A percentile compares a stretch with the other conserved stretches of the same genome.
Conservation (phyloP, 2,797 vertebrate species). For the Huso huso region DNA sequence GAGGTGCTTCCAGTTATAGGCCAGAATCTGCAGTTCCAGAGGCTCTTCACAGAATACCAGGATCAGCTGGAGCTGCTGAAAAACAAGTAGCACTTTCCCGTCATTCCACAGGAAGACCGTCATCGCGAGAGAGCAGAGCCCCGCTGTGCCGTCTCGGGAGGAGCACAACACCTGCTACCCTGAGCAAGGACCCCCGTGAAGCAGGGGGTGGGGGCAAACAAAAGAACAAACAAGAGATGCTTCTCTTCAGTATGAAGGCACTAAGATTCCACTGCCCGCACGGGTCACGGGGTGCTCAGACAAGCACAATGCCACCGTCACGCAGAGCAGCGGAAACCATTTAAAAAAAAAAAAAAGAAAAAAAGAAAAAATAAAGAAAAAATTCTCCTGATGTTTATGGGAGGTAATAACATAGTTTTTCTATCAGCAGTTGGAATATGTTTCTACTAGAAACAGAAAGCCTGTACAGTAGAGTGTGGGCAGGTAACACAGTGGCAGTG, state of each 20-base stretch:
- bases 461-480: background rate
- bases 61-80: conserved; percentile 90
- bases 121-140: background rate
- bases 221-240: no score
- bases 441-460: conserved; percentile 57
- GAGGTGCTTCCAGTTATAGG: conserved; percentile 90
- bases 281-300: background rate
- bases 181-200: no score
- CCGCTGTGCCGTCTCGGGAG: no score
- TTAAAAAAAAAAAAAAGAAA: background rate
- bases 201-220: no score
- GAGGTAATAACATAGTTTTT: conserved; percentile 41
- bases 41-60: conserved; percentile 94
- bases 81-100: conserved; percentile 66
- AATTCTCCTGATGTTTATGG: background rate
- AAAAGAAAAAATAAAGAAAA: no score
- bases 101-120: conserved; percentile 17
- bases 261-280: background rate
- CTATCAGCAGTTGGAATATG: conserved; percentile 62
- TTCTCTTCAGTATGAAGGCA: no score
- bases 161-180: no score
- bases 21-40: conserved; percentile 92
- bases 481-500: no score
- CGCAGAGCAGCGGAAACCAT: no score
- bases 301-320: background rate